These are phyloP conservation scores for Apodemia duryi DNA, from an alignment of 2,888 invertebrate genomes.

Conservation along the genomic window DNA sequence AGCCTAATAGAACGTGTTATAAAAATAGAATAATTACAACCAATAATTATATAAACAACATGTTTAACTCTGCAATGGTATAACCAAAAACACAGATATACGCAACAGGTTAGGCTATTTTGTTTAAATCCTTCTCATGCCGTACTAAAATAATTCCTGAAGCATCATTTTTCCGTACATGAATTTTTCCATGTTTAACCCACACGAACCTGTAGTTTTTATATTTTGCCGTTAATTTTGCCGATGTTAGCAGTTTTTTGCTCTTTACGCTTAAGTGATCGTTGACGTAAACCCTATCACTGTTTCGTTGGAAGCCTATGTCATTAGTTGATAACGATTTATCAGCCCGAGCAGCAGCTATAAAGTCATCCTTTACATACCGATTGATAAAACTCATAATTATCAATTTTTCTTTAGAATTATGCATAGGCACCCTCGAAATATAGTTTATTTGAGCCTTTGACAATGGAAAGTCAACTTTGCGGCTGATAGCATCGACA, in stretches of 20 bases:
- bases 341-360: not conserved
- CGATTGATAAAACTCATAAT: no score
- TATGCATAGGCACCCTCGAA: no score
- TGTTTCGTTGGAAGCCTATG: not conserved
- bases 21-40: not conserved
- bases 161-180: constrained; percentile 4
- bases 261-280: not conserved
- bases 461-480: no score
- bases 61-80: not conserved
- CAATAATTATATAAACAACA: not conserved
- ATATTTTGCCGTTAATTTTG: not conserved
- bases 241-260: not conserved
- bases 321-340: not conserved
- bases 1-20: not conserved
- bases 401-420: no score
- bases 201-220: not conserved
- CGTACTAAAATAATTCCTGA: not conserved
- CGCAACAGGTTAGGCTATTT: not conserved
- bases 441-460: no score
- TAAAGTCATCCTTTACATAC: not conserved
- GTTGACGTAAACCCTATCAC: not conserved
- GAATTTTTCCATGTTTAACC: constrained; percentile 9
- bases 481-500: no score
- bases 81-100: not conserved
- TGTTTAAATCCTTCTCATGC: constrained; percentile 12